Conservation (phyloP, 2,113 vertebrate species). For the Microcebus ravelobensis region DNA sequence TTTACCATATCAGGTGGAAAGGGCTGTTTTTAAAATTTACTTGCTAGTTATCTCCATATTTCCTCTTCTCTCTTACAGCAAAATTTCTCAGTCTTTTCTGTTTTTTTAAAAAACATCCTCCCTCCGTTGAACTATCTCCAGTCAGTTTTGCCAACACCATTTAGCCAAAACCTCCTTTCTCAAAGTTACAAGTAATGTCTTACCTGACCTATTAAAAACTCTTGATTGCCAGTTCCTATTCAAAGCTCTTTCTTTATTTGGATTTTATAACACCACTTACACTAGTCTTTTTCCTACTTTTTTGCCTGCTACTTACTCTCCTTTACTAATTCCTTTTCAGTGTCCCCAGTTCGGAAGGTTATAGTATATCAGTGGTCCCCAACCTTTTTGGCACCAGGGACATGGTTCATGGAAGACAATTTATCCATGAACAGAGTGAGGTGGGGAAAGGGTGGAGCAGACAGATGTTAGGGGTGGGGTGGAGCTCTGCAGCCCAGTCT, state of each 20-base stretch:
- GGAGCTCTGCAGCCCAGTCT: no score
- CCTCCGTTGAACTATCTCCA: not conserved
- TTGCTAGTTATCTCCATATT: not conserved
- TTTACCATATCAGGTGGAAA: not conserved
- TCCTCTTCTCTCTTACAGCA: not conserved
- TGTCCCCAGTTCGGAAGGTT: not conserved
- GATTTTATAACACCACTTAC: not conserved
- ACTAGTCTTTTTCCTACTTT: not conserved
- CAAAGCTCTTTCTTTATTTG: not conserved
- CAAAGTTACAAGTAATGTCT: not conserved
- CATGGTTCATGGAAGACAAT: no score
- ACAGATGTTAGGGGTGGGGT: no score
- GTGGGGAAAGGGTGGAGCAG: no score
- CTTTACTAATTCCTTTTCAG: not conserved
- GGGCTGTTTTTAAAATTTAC: not conserved
- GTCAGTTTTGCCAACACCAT: not conserved
- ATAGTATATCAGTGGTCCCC: no score
- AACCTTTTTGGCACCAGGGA: no score
- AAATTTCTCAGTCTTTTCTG: not conserved
- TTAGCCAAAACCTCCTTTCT: not conserved
- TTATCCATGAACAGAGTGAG: no score
- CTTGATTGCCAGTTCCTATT: not conserved
- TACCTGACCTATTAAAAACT: not conserved
- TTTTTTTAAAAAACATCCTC: not conserved
- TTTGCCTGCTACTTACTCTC: not conserved